Evolutionary conservation across 2,797 vertebrate genomes (phyloP).

Genomic region (Alauda arvensis): DNA sequence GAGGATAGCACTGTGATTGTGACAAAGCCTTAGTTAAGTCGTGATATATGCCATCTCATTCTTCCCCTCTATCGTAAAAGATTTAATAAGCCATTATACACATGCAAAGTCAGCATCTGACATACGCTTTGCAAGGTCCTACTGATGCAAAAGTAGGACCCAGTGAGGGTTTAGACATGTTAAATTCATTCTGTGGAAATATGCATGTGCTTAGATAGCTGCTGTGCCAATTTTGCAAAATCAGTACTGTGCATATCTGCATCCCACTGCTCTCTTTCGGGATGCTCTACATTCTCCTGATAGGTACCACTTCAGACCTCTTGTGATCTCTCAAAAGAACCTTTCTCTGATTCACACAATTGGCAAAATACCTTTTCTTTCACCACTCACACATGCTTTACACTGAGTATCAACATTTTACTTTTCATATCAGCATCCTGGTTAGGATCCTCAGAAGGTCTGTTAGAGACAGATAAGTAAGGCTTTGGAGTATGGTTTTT

Average conservation of each 20-base stretch:
- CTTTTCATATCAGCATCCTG: not conserved
- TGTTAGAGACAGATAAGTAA: not conserved
- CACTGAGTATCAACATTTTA: not conserved
- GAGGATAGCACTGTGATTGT: not conserved
- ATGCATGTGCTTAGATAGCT: not conserved
- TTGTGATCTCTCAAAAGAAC: not conserved
- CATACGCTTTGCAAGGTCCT: not conserved
- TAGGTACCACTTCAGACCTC: not conserved
- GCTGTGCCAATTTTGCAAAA: not conserved
- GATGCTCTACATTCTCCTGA: not conserved
- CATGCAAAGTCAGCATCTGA: not conserved
- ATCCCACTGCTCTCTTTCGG: not conserved
- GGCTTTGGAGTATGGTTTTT: not conserved
- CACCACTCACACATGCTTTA: not conserved
- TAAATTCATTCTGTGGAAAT: not conserved
- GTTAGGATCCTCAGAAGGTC: not conserved
- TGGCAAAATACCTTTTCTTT: not conserved
- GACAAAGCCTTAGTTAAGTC: not conserved
- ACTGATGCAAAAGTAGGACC: not conserved
- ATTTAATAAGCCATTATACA: not conserved
- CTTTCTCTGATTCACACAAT: not conserved
- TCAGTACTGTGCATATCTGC: not conserved
- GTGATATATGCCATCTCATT: not conserved
- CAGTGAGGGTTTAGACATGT: not conserved
- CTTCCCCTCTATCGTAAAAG: not conserved